A percentile compares a stretch with the other conserved stretches of the same genome.
phyloP scores from a whole-genome alignment of 2,888 invertebrate genomes.

The Eumerus sabulonum region DNA sequence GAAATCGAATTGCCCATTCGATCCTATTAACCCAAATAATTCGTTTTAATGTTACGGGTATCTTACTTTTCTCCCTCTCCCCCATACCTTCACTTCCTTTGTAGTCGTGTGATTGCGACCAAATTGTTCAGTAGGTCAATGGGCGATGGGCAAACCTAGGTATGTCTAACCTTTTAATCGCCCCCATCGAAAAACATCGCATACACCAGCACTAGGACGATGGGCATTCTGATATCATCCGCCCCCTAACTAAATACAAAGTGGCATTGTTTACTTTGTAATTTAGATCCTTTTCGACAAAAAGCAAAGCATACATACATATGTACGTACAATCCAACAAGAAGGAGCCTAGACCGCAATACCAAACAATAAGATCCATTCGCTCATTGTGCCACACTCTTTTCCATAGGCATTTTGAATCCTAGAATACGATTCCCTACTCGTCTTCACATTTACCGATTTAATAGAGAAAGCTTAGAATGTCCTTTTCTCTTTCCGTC shows the following conservation, averaged over 20 bases:
- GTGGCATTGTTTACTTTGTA: constrained; percentile 57
- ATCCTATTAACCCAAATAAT: constrained; percentile 18
- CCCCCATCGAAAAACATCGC: constrained; percentile 4
- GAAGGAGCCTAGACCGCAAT: background rate
- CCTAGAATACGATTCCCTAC: constrained; percentile 2
- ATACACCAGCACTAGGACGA: background rate
- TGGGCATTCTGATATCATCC: constrained; percentile 39
- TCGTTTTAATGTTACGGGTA: background rate
- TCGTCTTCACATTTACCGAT: no score
- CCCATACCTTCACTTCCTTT: constrained; percentile 13
- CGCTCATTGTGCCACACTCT: background rate
- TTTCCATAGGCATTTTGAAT: no score
- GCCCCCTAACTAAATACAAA: constrained; percentile 22
- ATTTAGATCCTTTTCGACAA: constrained; percentile 41
- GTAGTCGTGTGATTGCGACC: no score
- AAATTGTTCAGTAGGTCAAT: no score
- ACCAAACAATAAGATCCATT: no score
- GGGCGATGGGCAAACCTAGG: background rate
- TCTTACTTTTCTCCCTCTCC: constrained; percentile 32
- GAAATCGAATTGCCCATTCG: constrained; percentile 43
- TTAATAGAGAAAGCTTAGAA: no score
- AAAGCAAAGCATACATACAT: constrained; percentile 9
- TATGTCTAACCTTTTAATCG: constrained; percentile 57
- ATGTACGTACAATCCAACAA: background rate
- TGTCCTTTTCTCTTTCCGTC: constrained; percentile 46